These are phyloP conservation scores for Megatriorchis doriae DNA, from an alignment of 2,113 vertebrate species.

Conservation along the genomic window DNA sequence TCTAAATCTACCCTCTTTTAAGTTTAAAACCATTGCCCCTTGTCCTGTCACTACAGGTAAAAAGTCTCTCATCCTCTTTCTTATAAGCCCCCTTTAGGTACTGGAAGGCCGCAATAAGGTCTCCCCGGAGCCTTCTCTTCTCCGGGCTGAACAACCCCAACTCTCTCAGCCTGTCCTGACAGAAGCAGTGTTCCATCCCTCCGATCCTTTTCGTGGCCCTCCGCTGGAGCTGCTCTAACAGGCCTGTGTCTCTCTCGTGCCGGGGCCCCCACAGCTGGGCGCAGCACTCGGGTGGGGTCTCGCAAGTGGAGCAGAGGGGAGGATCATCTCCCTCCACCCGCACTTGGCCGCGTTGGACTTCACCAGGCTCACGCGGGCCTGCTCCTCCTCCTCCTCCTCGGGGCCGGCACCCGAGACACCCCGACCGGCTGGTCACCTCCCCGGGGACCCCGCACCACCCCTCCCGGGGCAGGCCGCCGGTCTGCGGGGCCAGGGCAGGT, in stretches of 20 bases:
- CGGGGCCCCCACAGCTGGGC: too few species aligned
- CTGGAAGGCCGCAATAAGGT: fast-evolving
- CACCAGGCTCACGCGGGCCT: neutral
- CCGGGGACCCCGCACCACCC: neutral
- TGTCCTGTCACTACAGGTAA: neutral
- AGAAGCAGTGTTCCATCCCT: neutral
- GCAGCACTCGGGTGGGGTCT: neutral
- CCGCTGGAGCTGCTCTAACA: too few species aligned
- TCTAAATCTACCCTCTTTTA: neutral
- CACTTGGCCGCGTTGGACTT: neutral
- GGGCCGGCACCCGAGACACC: too few species aligned
- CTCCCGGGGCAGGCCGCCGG: too few species aligned
- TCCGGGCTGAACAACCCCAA: neutral
- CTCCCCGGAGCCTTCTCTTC: neutral
- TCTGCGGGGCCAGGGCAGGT: too few species aligned
- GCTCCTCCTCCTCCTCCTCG: neutral
- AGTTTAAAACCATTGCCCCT: neutral
- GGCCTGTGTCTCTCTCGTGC: fast-evolving
- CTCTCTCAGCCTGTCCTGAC: neutral
- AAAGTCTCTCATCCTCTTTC: neutral
- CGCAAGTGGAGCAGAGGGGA: neutral
- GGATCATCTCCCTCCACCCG: neutral
- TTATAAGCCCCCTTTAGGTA: fast-evolving
- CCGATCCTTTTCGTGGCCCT: fast-evolving
- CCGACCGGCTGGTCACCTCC: too few species aligned